Percentiles rank a stretch among this genome's conserved stretches.
phyloP scores from a whole-genome alignment of 2,113 vertebrate species.

The Semnopithecus entellus region DNA sequence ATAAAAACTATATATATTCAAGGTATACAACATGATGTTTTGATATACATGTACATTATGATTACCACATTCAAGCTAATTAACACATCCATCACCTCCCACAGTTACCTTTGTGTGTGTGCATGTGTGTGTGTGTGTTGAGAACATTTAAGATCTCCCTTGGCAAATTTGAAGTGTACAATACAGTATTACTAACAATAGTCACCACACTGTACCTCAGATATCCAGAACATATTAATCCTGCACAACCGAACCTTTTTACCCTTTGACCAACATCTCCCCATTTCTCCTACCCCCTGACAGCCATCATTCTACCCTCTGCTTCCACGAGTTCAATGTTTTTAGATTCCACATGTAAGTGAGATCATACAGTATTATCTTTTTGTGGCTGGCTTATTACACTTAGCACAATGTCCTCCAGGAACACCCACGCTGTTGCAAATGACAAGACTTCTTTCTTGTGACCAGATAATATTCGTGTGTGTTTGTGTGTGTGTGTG shows the following conservation, averaged over 20 bases:
- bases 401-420: background rate
- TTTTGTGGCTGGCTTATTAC: background rate
- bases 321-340: background rate
- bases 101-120: background rate
- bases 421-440: background rate
- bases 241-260: background rate
- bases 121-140: background rate
- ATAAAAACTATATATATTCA: background rate
- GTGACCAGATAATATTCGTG: background rate
- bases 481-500: background rate
- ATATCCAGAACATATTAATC: background rate
- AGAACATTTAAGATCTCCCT: background rate
- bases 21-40: background rate
- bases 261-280: background rate
- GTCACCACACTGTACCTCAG: background rate
- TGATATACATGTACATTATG: background rate
- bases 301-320: background rate
- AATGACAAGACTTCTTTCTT: background rate
- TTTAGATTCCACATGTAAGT: background rate
- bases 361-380: background rate
- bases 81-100: background rate
- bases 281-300: background rate
- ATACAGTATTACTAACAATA: background rate
- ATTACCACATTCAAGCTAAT: background rate
- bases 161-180: background rate